A percentile compares a stretch with the other conserved stretches of the same genome.
Evolutionary conservation across 2,888 invertebrate genomes (phyloP).

Genomic region (Cephonodes hylas): DNA sequence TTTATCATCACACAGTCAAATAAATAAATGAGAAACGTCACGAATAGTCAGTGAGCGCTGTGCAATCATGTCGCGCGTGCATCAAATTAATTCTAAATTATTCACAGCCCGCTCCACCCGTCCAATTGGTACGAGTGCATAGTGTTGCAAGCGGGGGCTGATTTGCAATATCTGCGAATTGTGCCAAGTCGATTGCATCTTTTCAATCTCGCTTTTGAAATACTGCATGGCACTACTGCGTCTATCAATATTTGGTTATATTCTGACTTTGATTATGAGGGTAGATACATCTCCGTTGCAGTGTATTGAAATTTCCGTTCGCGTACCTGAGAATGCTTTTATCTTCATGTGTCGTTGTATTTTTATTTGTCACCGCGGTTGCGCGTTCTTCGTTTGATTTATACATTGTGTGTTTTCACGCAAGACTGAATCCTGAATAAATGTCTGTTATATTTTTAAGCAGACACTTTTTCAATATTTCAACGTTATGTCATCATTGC

Average conservation of each 20-base stretch:
- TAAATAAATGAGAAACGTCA: not conserved
- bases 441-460: no score
- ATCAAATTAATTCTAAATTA: slow-evolving; percentile 5
- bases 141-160: not conserved
- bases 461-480: no score
- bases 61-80: not conserved
- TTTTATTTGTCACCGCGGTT: not conserved
- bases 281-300: not conserved
- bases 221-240: not conserved
- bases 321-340: not conserved
- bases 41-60: not conserved
- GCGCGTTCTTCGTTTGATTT: not conserved
- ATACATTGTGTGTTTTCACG: not conserved
- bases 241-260: not conserved
- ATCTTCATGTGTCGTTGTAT: not conserved
- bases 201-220: slow-evolving; percentile 1
- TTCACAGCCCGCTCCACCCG: not conserved
- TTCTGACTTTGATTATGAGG: not conserved
- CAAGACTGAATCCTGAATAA: not conserved
- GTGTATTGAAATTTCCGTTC: not conserved
- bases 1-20: not conserved
- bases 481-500: no score
- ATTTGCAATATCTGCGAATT: not conserved
- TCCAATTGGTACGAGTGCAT: not conserved
- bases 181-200: not conserved